Conservation (phyloP, 2,113 vertebrate species). For the Mesocricetus auratus region DNA sequence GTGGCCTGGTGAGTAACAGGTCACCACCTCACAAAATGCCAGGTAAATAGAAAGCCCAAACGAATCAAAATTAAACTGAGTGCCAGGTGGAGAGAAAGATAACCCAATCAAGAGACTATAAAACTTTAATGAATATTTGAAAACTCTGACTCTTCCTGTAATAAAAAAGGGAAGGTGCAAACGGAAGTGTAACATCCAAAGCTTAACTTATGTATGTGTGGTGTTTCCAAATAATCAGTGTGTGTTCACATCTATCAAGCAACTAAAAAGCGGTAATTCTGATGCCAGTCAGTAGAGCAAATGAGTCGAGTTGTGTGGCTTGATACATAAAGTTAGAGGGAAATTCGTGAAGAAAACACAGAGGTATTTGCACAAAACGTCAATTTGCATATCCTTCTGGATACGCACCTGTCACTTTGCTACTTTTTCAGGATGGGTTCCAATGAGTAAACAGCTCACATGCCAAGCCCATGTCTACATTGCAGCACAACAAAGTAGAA, state of each 20-base stretch:
- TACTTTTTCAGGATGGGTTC: not conserved
- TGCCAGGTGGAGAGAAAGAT: conserved; percentile 24
- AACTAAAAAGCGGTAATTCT: not conserved
- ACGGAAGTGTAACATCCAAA: conserved; percentile 14
- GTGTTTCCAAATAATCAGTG: not conserved
- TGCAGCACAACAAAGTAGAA: conserved; percentile 6
- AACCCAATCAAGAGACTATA: conserved; percentile 42
- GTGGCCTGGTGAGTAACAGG: not conserved
- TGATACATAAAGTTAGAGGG: not conserved
- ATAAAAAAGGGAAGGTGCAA: not conserved
- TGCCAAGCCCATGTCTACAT: not conserved
- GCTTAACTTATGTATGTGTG: not conserved
- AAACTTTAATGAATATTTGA: conserved; percentile 57
- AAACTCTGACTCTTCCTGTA: not conserved
- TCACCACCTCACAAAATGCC: conserved; percentile 1
- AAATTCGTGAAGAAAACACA: not conserved
- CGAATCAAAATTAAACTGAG: conserved; percentile 49
- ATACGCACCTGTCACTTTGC: conserved; percentile 26
- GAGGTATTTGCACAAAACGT: not conserved
- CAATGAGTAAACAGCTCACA: not conserved
- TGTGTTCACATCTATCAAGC: conserved; percentile 28
- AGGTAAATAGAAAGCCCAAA: conserved; percentile 48
- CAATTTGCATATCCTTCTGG: conserved; percentile 61
- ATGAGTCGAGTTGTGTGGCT: not conserved
- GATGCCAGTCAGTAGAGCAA: not conserved